Percentiles rank a stretch among this genome's conserved stretches.
These are phyloP conservation scores for Thymelicus sylvestris DNA, from an alignment of 2,888 invertebrate genomes.

Conservation along the genomic window DNA sequence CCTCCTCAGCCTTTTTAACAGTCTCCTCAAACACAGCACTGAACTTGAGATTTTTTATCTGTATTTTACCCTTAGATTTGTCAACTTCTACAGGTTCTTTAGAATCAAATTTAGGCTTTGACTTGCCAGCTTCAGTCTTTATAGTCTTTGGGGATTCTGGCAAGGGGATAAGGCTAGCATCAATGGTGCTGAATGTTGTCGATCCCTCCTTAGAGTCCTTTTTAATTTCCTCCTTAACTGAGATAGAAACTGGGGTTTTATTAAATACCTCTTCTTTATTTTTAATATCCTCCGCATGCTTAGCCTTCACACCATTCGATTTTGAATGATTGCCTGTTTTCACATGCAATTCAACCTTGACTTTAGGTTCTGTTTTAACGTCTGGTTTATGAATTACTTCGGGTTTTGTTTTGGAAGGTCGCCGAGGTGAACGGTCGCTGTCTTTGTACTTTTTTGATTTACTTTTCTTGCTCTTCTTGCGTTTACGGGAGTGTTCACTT, in stretches of 20 bases:
- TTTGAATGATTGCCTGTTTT: conserved; percentile 47
- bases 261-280: conserved; percentile 20
- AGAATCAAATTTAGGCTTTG: conserved; percentile 59
- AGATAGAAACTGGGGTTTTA: conserved; percentile 51
- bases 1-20: conserved; percentile 86
- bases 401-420: conserved; percentile 54
- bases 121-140: conserved; percentile 51
- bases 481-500: conserved; percentile 81
- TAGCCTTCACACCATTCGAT: conserved; percentile 3
- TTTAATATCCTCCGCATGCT: conserved; percentile 3
- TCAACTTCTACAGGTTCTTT: conserved; percentile 63
- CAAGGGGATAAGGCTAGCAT: conserved; percentile 70
- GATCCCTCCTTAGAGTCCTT: conserved; percentile 43
- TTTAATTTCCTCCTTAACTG: conserved; percentile 48
- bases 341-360: conserved; percentile 49
- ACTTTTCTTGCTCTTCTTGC: conserved; percentile 85
- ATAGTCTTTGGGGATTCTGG: conserved; percentile 69
- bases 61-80: conserved; percentile 84
- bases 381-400: conserved; percentile 43
- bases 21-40: conserved; percentile 88
- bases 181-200: conserved; percentile 53
- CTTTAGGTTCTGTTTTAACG: conserved; percentile 44
- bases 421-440: conserved; percentile 55
- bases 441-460: conserved; percentile 66
- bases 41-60: conserved; percentile 88